Base-by-base conservation (phyloP, 2,888 invertebrate genomes). In the Lamellibrachia columna region DNA sequence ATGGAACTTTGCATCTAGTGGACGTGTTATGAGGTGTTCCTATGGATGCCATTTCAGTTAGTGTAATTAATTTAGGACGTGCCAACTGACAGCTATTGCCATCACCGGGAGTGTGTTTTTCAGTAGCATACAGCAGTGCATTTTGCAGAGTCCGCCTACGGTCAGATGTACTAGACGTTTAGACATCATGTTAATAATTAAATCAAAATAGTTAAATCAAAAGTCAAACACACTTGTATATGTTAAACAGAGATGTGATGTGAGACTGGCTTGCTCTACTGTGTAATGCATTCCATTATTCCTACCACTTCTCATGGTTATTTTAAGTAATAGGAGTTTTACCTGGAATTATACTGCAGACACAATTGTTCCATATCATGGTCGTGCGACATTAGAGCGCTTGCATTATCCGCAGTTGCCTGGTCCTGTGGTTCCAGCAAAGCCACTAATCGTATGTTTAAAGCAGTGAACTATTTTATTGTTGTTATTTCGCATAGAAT, bases 341-440 rank as follows among this genome's bases (percentile, higher is more conserved):
- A 22, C 75, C 75, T 6, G 75, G 75, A 75, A 22, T 75, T 75
- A n/a, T 75, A 75, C 75, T 22, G 75, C 22, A 75, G 75, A n/a
- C 75, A 75, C 22, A 15, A 75, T 75, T 75, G 75, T 75, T n/a
- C n/a, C 75, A 75, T 75, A 75, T 75, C 75, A 75, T 75, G 75
- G 75, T 40, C 40, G 40, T 40, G 40, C 40, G 40, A 75, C 75
- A 6, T 75, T 75, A 22, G 6, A 6, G 22, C 22, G 75, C 75
- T 75, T 75, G 75, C n/a, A 3, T 75, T 4, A n/a, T 55, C 8
- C 55, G 2, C 8, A 55, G 9, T 55, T 55, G 55, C 55, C 55
- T 40, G 40, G 40, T 40, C 40, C 40, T 55, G 55, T 55, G 9
- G 9, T 55, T 75, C 75, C 75, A 22, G 75, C 75, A 75, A 58